phyloP scores from a whole-genome alignment of 1,140 invertebrate genomes.

The Drosophila triauraria region DNA sequence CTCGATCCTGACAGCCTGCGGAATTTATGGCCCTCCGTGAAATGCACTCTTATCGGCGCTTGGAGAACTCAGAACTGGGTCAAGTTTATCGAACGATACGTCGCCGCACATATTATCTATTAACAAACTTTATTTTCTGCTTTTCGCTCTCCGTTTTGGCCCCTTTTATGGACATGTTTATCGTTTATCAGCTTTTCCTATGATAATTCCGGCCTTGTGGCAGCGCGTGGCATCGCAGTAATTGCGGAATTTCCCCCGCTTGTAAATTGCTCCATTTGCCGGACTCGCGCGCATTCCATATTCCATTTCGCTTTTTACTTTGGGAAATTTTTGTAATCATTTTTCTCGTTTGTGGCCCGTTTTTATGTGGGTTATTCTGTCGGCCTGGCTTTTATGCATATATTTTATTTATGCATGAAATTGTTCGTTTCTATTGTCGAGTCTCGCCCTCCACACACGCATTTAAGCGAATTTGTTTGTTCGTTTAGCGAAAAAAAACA shows the following conservation, averaged over 20 bases:
- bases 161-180: constrained; percentile 33
- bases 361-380: constrained; percentile 56
- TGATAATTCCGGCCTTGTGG: constrained; percentile 55
- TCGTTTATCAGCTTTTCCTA: constrained; percentile 46
- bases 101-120: constrained; percentile 53
- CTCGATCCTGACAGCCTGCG: neutral
- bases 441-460: constrained; percentile 12
- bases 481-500: constrained; percentile 18
- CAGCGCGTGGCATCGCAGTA: constrained; percentile 61
- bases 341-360: constrained; percentile 45
- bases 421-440: constrained; percentile 21
- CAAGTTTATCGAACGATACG: constrained; percentile 66
- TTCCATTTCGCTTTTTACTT: constrained; percentile 42
- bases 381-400: constrained; percentile 46
- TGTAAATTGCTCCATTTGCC: constrained; percentile 57
- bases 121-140: constrained; percentile 19
- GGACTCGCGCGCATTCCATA: constrained; percentile 23
- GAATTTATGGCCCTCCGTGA: constrained; percentile 17
- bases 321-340: constrained; percentile 65
- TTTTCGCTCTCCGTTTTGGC: neutral
- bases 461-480: constrained; percentile 20
- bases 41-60: constrained; percentile 33
- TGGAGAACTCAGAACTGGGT: constrained; percentile 58
- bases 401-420: constrained; percentile 46
- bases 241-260: constrained; percentile 63